A percentile compares a stretch with the other conserved stretches of the same genome.
These are phyloP conservation scores for Pinna nobilis DNA, from an alignment of 1,140 invertebrate species.

Conservation along the genomic window DNA sequence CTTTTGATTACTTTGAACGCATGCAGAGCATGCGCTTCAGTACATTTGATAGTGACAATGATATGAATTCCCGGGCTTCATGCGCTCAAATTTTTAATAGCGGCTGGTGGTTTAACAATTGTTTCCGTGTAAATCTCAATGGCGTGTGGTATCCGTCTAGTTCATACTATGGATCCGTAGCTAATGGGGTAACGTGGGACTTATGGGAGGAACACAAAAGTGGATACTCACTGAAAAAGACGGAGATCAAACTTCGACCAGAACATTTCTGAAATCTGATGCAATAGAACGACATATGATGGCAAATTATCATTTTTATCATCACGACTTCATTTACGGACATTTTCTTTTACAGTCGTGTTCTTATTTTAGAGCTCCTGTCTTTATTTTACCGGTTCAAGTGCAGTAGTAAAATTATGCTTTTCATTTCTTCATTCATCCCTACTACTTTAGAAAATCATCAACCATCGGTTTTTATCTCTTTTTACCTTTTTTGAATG, in stretches of 20 bases:
- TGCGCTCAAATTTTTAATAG: slow-evolving; percentile 41
- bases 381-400: too few relatives aligned
- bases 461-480: too few relatives aligned
- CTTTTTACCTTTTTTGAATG: too few relatives aligned
- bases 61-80: slow-evolving; percentile 33
- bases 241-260: slow-evolving; percentile 40
- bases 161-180: slow-evolving; percentile 19
- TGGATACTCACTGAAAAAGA: slow-evolving; percentile 35
- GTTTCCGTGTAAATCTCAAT: slow-evolving; percentile 42
- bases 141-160: slow-evolving; percentile 42
- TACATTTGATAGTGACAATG: slow-evolving; percentile 52
- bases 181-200: slow-evolving; percentile 45
- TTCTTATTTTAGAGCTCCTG: too few relatives aligned
- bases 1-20: slow-evolving; percentile 11
- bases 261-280: slow-evolving; percentile 18
- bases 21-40: slow-evolving; percentile 49
- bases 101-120: slow-evolving; percentile 53
- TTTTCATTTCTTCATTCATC: too few relatives aligned
- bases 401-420: too few relatives aligned
- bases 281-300: too few relatives aligned
- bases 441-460: too few relatives aligned
- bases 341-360: too few relatives aligned
- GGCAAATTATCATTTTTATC: too few relatives aligned
- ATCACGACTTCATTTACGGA: too few relatives aligned
- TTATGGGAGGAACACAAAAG: slow-evolving; percentile 33